These are phyloP conservation scores for Myripristis murdjan DNA, from an alignment of 2,797 vertebrate species.

Conservation along the genomic window DNA sequence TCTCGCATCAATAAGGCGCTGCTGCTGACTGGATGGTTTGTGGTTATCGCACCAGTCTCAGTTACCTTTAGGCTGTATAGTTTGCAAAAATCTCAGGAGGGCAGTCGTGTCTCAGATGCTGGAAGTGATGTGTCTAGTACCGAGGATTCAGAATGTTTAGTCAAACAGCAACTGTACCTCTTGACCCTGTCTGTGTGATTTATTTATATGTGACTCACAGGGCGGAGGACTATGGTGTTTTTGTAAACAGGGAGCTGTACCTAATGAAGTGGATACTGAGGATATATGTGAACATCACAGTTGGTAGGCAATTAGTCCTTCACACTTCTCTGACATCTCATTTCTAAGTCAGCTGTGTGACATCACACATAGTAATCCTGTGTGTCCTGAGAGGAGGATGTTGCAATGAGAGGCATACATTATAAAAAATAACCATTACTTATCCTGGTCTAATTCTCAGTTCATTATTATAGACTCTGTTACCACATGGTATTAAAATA, in stretches of 20 bases:
- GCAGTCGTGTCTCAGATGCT: neutral
- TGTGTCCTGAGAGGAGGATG: neutral
- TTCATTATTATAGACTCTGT: too few species aligned
- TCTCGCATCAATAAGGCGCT: too few species aligned
- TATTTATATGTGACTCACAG: slow-evolving; percentile 56
- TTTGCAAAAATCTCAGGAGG: neutral
- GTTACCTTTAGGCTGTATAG: neutral
- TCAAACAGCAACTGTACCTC: slow-evolving; percentile 13
- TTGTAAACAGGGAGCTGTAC: neutral
- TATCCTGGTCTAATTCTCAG: too few species aligned
- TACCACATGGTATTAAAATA: too few species aligned
- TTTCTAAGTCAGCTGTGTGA: slow-evolving; percentile 43
- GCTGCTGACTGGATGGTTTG: too few species aligned
- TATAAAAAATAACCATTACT: too few species aligned
- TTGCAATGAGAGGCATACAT: slow-evolving; percentile 1
- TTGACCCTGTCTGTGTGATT: slow-evolving; percentile 14
- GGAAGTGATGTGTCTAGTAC: neutral
- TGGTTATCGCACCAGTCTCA: too few species aligned
- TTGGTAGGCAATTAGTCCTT: slow-evolving; percentile 48
- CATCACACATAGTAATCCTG: slow-evolving; percentile 21
- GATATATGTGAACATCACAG: slow-evolving; percentile 52
- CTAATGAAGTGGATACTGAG: slow-evolving; percentile 36
- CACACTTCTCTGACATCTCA: slow-evolving; percentile 35
- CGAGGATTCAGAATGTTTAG: neutral
- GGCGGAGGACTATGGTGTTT: neutral